These are phyloP conservation scores for Pangasius djambal DNA, from an alignment of 2,797 vertebrate genomes.

Conservation along the genomic window DNA sequence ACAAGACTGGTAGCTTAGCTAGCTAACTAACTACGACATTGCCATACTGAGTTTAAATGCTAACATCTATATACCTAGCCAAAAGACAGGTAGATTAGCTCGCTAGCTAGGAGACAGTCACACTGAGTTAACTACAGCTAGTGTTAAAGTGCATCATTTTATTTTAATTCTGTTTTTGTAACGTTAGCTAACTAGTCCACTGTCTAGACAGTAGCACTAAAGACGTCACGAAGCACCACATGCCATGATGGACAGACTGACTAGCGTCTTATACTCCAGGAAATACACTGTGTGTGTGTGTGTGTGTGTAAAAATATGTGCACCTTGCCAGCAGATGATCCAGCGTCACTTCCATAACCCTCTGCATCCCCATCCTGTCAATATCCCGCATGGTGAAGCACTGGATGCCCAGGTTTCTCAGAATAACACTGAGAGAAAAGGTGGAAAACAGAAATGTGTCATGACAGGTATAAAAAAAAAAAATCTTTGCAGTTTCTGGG, in stretches of 20 bases:
- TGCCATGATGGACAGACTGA: background rate
- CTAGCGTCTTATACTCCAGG: background rate
- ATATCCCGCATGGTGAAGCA: constrained; percentile 97
- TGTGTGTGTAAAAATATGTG: constrained; percentile 2
- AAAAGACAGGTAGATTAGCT: background rate
- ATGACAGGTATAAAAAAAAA: background rate
- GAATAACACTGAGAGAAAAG: constrained; percentile 80
- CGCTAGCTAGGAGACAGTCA: background rate
- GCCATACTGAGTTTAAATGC: background rate
- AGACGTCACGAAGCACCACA: background rate
- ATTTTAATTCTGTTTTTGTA: background rate
- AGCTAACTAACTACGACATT: background rate
- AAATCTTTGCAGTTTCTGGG: background rate
- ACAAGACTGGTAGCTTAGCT: background rate
- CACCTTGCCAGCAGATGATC: constrained; percentile 89
- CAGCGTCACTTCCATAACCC: constrained; percentile 94
- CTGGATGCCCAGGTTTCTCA: constrained; percentile 92
- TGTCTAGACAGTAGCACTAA: background rate
- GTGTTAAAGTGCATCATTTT: background rate
- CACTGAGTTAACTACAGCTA: background rate
- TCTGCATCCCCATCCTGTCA: constrained; percentile 92
- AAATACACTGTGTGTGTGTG: background rate
- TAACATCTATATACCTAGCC: background rate
- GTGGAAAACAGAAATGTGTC: background rate
- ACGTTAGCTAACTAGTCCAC: background rate